Evolutionary conservation across 1,140 invertebrate species (phyloP).

Genomic region (silkworm (Bombyx mori)): ASM3026992v2 NC_085128.1:17758001-17758500

Average conservation of each 20-base stretch:
- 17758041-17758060: conserved; percentile 1
- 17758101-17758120: conserved; percentile 25
- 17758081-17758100: conserved; percentile 5
- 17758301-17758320: no score
- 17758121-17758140: conserved; percentile 55
- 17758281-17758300: no score
- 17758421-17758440: no score
- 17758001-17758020: conserved; percentile 48
- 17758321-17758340: no score
- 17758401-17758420: no score
- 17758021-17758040: conserved; percentile 12
- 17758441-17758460: no score
- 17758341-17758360: background rate
- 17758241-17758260: conserved; percentile 11
- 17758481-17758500: no score
- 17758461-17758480: no score
- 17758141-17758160: conserved; percentile 37
- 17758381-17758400: background rate
- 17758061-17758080: conserved; percentile 12
- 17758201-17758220: conserved; percentile 41
- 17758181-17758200: conserved; percentile 26
- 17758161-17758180: conserved; percentile 43
- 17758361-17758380: background rate
- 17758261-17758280: conserved; percentile 19
- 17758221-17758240: conserved; percentile 31